Conservation (phyloP, 2,113 vertebrate genomes). For the Eonycteris spelaea region DNA sequence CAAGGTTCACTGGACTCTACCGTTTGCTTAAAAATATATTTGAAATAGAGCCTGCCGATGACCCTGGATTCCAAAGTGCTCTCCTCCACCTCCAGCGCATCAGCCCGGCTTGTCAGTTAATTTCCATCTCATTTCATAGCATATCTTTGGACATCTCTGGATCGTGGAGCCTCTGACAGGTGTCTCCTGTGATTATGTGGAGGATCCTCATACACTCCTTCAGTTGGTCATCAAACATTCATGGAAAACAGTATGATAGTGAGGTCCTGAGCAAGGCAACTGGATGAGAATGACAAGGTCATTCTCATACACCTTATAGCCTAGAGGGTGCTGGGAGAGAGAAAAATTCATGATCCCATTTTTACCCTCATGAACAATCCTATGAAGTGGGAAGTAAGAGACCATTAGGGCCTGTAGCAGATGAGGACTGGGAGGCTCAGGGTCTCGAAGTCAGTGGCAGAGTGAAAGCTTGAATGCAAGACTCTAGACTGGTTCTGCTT, state of each 20-base stretch:
- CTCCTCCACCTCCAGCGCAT: neutral
- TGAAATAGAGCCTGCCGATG: neutral
- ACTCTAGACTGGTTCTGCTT: neutral
- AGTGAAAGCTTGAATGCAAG: neutral
- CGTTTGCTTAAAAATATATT: slow-evolving; percentile 30
- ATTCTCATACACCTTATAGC: too few species aligned
- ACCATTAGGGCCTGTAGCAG: accelerated
- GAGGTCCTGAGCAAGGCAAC: neutral
- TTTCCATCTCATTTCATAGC: slow-evolving; percentile 34
- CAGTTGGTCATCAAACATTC: neutral
- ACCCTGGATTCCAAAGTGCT: accelerated
- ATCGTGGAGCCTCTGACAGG: neutral
- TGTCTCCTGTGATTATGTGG: neutral
- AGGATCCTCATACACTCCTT: neutral
- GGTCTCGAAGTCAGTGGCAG: too few species aligned
- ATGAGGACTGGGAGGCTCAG: neutral
- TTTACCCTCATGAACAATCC: neutral
- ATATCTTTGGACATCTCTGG: slow-evolving; percentile 2
- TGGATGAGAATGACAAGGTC: neutral
- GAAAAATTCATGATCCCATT: neutral
- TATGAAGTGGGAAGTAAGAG: neutral
- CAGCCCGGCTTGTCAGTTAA: neutral
- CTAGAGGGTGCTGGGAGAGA: too few species aligned
- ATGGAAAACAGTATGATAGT: neutral
- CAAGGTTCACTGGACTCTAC: neutral